Evolutionary conservation across 2,797 vertebrate species (phyloP).

Genomic region (Nyctibius grandis): DNA sequence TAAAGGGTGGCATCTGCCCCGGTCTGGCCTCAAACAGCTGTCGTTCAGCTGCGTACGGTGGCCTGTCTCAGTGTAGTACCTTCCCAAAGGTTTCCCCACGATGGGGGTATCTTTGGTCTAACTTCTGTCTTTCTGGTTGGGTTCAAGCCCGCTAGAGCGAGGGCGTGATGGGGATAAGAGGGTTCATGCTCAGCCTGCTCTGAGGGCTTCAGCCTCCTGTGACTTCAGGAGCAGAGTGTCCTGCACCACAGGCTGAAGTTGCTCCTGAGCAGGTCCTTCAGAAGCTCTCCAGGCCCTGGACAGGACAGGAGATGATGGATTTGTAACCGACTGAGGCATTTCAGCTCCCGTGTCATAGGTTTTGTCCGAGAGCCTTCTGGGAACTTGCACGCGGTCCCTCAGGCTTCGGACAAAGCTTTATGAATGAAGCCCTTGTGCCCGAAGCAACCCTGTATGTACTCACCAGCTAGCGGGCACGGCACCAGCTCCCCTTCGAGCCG

Average conservation of each 20-base stretch:
- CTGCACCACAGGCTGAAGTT: not conserved
- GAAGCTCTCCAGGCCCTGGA: not conserved
- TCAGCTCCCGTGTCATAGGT: not conserved
- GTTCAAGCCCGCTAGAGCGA: not conserved
- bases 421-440: not conserved
- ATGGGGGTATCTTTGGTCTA: not conserved
- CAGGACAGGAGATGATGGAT: not conserved
- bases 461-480: slow-evolving; percentile 93
- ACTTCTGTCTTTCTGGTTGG: not conserved
- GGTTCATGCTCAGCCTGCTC: not conserved
- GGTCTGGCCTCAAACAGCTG: not conserved
- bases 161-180: not conserved
- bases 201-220: not conserved
- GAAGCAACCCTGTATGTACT: not conserved
- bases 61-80: not conserved
- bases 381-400: not conserved
- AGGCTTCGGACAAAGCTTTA: not conserved
- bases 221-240: not conserved
- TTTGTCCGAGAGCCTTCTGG: not conserved
- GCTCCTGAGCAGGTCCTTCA: not conserved
- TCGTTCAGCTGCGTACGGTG: fast-evolving
- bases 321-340: not conserved
- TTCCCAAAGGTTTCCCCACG: not conserved
- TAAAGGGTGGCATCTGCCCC: not conserved
- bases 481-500: slow-evolving; percentile 91